Evolutionary conservation across 2,888 invertebrate genomes (phyloP).

Genomic region (Tenodera sinensis): DNA sequence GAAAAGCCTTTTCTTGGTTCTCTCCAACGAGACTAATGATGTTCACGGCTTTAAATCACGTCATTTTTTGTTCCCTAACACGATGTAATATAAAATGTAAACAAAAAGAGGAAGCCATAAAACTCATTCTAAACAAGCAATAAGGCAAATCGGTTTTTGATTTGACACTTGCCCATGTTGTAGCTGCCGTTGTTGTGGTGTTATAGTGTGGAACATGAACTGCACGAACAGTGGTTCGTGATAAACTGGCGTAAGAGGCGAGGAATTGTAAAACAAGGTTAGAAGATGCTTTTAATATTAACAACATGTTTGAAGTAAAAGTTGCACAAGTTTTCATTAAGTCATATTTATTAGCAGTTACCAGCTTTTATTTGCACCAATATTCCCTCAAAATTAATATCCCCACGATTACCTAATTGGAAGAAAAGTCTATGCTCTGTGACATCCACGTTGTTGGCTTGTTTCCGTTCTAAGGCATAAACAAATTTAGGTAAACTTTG

Average conservation of each 20-base stretch:
- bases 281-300: too few species aligned
- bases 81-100: neutral
- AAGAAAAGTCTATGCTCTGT: too few species aligned
- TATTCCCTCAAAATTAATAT: too few species aligned
- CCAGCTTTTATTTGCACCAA: too few species aligned
- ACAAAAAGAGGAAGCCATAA: neutral
- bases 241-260: neutral
- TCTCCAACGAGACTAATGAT: neutral
- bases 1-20: neutral
- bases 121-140: neutral
- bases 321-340: too few species aligned
- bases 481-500: too few species aligned
- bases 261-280: neutral
- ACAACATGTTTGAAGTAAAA: too few species aligned
- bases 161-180: neutral
- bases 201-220: neutral
- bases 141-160: conserved; percentile 1
- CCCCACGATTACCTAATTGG: too few species aligned
- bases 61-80: neutral
- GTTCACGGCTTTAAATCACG: neutral
- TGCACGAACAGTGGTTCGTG: neutral
- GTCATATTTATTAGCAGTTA: too few species aligned
- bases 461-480: too few species aligned
- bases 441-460: too few species aligned
- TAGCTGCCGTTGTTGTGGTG: neutral